phyloP scores from a whole-genome alignment of 2,797 vertebrate species.

The Platalea minor region DNA sequence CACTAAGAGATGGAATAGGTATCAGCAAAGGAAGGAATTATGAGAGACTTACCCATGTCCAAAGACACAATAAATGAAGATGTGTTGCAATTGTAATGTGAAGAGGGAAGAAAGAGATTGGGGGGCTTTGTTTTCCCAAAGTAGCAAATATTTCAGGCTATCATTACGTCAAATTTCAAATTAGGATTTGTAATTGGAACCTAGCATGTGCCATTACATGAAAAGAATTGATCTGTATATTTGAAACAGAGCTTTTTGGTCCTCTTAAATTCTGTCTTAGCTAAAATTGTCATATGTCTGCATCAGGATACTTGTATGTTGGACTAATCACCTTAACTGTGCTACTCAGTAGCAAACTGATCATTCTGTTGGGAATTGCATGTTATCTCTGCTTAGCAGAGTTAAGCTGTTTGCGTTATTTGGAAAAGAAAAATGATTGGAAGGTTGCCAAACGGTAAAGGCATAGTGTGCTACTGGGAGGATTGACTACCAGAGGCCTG shows the following conservation, averaged over 20 bases:
- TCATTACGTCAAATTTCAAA: neutral
- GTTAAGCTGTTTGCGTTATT: conserved; percentile 9
- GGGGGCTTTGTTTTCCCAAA: neutral
- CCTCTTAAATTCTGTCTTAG: neutral
- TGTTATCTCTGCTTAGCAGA: conserved; percentile 21
- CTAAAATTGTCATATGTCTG: neutral
- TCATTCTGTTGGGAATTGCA: neutral
- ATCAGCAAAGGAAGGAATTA: neutral
- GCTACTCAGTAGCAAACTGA: neutral
- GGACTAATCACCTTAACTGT: neutral
- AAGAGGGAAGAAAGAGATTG: neutral
- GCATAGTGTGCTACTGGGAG: neutral
- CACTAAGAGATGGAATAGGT: neutral
- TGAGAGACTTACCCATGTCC: neutral
- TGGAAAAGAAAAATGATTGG: neutral
- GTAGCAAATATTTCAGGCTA: neutral
- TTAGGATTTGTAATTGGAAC: neutral
- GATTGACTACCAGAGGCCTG: neutral
- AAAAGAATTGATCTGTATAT: neutral
- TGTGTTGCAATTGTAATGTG: neutral
- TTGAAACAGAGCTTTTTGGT: neutral
- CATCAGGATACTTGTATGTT: neutral
- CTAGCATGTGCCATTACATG: neutral
- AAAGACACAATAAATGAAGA: neutral
- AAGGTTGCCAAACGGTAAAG: neutral